These are phyloP conservation scores for Spea hammondii DNA, from an alignment of 2,797 vertebrate species.

Conservation along the genomic window DNA sequence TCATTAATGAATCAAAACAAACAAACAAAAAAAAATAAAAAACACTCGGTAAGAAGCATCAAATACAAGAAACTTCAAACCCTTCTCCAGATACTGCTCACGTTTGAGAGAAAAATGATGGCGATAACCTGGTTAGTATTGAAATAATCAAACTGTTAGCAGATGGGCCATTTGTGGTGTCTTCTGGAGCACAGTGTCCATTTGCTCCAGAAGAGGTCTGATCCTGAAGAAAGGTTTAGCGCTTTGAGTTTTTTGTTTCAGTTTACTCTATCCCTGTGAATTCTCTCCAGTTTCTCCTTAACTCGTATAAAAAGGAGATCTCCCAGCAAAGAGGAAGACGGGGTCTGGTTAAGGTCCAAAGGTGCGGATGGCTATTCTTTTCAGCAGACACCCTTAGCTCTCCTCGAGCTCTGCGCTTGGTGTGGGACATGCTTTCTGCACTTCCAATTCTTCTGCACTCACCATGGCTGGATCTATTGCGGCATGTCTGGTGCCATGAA, in stretches of 20 bases:
- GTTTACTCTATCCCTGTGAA: neutral
- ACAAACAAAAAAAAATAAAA: neutral
- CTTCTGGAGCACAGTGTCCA: neutral
- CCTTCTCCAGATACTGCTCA: neutral
- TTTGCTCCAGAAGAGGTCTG: neutral
- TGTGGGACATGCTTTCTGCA: slow-evolving; percentile 75
- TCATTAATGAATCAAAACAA: neutral
- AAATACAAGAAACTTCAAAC: neutral
- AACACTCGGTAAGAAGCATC: neutral
- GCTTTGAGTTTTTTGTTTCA: neutral
- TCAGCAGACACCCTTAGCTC: slow-evolving; percentile 56
- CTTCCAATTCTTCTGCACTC: slow-evolving; percentile 87
- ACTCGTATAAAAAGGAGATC: slow-evolving; percentile 2
- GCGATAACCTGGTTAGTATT: no score
- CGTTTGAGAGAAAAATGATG: no score
- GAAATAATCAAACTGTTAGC: no score
- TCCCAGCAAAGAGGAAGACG: neutral
- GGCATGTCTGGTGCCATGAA: slow-evolving; percentile 89
- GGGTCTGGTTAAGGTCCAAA: neutral
- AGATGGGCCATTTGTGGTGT: no score
- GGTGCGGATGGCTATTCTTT: neutral
- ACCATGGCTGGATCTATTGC: slow-evolving; percentile 93
- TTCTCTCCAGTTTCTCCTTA: neutral
- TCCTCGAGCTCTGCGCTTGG: slow-evolving; percentile 68
- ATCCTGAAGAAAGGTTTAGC: neutral